Evolutionary conservation across 2,797 vertebrate species (phyloP), one percentile per base, ranked within the genome.

Genomic region (Cossypha heuglini): DNA sequence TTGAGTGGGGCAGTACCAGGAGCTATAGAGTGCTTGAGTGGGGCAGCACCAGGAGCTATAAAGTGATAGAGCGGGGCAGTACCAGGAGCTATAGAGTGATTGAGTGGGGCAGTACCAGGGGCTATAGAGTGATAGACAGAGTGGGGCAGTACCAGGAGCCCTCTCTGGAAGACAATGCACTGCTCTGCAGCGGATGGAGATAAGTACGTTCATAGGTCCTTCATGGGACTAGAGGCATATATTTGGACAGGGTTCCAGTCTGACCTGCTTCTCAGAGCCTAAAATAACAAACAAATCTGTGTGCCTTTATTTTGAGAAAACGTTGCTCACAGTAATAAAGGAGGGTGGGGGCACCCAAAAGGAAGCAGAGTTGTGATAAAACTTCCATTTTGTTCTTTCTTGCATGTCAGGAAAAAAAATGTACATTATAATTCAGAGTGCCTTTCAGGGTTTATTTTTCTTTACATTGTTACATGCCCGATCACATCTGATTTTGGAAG

Each of bases 241-340:
- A 84, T 88, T 88, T 92, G 94, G 82, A 90, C 62, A 69, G 80
- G 5, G 18, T 79, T 96, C 77, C 88, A 71, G 90, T 22, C 74
- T 82, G 80, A 93, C 88, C 92, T 82, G 87, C 94, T 86, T 86
- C 83, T 81, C 74, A 15, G 86, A 91, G 94, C 93, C 92, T 94
- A 91, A 90, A 96, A 97, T 88, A 97, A 96, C 94, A 96, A 95
- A 96, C 93, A 96, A 86, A 93, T 84, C 94, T 92, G 80, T 75
- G 92, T 46, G 92, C 67, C 80, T 95, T 96, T 96, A 96, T 96
- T 97, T 96, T 92, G 84, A 97, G 94, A 93, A 92, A 95, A 93
- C 24, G 1, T 33, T 92, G 74, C 94, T 93, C 92, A 74, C 55
- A 57, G 88, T 87, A 93, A 86, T 95, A 84, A 88, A 55, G 66